Conservation (phyloP, 2,797 vertebrate genomes). For the Anomalospiza imberbis region DNA sequence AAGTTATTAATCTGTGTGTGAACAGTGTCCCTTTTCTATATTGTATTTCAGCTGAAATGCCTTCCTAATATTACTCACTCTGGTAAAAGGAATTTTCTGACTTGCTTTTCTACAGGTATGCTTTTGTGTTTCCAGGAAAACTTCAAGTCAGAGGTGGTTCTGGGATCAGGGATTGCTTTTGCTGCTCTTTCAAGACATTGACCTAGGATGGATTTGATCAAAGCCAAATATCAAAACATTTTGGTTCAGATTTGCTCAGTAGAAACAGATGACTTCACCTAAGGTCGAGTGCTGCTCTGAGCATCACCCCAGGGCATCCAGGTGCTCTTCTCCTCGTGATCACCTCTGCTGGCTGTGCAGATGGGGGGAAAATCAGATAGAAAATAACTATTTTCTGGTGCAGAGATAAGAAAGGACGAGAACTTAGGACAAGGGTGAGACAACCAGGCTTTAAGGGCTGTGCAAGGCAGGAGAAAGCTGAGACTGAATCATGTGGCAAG, state of each 20-base stretch:
- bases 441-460: background rate
- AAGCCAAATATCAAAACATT: background rate
- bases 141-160: background rate
- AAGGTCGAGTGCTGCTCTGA: background rate
- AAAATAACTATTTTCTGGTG: background rate
- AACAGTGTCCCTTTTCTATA: background rate
- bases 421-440: background rate
- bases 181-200: background rate
- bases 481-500: background rate
- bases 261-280: background rate
- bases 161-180: background rate
- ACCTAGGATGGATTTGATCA: background rate
- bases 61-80: background rate
- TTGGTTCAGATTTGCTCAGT: background rate
- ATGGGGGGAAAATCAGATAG: background rate
- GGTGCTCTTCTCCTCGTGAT: background rate
- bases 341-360: background rate
- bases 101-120: background rate
- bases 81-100: background rate
- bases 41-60: background rate
- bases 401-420: background rate
- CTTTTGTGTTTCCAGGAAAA: background rate
- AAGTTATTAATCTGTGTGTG: background rate
- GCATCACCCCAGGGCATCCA: background rate
- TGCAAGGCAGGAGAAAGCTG: background rate